Percentiles rank a stretch among this genome's conserved stretches.
phyloP scores from a whole-genome alignment of 2,113 vertebrate species.

The Hemiprocne comata region DNA sequence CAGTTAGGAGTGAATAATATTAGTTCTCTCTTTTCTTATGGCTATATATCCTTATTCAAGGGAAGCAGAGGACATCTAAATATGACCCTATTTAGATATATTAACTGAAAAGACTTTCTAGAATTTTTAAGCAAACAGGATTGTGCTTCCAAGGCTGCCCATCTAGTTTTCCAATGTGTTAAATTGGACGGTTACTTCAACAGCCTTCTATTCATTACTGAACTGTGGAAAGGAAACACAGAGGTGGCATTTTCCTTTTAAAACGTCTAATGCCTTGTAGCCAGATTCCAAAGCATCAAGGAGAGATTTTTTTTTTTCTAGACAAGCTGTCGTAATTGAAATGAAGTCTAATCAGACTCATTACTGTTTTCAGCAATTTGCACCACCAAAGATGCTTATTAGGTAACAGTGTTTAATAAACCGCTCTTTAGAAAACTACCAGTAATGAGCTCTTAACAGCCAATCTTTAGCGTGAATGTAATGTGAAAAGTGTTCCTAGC shows the following conservation, averaged over 20 bases:
- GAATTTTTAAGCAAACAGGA: constrained; percentile 92
- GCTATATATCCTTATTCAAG: constrained; percentile 35
- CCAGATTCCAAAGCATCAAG: constrained; percentile 84
- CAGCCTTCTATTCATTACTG: constrained; percentile 97
- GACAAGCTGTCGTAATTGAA: constrained; percentile 97
- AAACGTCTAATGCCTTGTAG: constrained; percentile 72
- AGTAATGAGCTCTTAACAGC: constrained; percentile 99
- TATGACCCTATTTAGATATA: constrained; percentile 90
- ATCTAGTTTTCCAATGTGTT: constrained; percentile 88
- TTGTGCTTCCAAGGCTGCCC: constrained; percentile 82
- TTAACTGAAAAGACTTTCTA: constrained; percentile 84
- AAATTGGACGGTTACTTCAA: constrained; percentile 90
- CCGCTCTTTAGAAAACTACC: constrained; percentile 97
- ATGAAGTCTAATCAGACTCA: constrained; percentile 99
- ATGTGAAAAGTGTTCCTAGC: constrained; percentile 91
- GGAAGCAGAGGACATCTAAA: constrained; percentile 77
- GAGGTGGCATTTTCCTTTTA: constrained; percentile 85
- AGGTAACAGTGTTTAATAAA: constrained; percentile 99
- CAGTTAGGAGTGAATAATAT: constrained; percentile 59
- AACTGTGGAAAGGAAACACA: constrained; percentile 89
- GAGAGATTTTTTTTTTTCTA: constrained; percentile 44
- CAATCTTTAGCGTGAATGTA: constrained; percentile 94
- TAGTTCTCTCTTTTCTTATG: constrained; percentile 52
- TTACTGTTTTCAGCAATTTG: constrained; percentile 99
- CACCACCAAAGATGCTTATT: constrained; percentile 99